Base-by-base conservation (phyloP, 2,113 vertebrate species). In the Nansenia antarctica region DNA sequence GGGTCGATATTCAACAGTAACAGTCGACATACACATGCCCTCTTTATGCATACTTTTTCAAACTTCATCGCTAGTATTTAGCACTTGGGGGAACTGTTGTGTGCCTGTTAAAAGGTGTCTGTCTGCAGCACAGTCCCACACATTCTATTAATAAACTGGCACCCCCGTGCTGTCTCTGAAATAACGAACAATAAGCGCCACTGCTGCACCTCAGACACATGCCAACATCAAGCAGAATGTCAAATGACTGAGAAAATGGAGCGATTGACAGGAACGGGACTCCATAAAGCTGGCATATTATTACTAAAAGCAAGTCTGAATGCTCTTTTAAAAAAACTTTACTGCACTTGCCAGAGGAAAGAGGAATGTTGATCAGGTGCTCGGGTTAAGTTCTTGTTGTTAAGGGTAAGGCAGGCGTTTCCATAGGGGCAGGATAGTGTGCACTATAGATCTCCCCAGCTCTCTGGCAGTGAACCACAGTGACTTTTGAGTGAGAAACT, bases 141-240 rank as follows among this genome's bases (percentile, higher is more conserved):
- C 55, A 47, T 77, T 86, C 87, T 91, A 91, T 90, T 90, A 85
- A 87, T 89, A 90, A 78, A 87, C 86, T 77, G 80, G 84, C 79
- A 89, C 79, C 74, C 53, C 49, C 30, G 37, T 70, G 49, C 79
- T 45, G 61, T 74, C 77, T 80, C 76, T 78, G 85, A 85, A 85
- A 90, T 90, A 86, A 88, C 85, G 86, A 90, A 90, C 86, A 91
- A 90, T 87, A 87, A 86, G 72, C 81, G 83, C 88, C 84, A 49
- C 81, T 84, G 79, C 76, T 70, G 72, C 84, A 89, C 86, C 86
- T 89, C 81, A 88, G 84, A 86, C 84, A 83, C 81, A 81, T 75
- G 79, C 79, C 77, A 59, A 90, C 87, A 90, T 90, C 90, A 90
- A 89, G 88, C 84, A 84, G 87, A 86, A 89, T 87, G 86, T 88